phyloP scores from a whole-genome alignment of 2,888 invertebrate species.

The Phoenoteleia sp. region DNA sequence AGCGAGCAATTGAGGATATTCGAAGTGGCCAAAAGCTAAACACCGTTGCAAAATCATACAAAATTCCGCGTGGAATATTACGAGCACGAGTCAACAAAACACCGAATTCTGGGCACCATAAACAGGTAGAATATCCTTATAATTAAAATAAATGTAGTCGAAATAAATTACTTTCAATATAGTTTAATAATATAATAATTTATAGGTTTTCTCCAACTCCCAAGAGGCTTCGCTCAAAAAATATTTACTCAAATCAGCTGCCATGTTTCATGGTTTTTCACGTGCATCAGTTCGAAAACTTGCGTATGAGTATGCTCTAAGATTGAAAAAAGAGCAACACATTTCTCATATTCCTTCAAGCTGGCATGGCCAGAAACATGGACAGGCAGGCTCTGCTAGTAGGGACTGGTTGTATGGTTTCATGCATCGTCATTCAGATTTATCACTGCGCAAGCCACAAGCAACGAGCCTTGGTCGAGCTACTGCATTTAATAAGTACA shows the following conservation, averaged over 20 bases:
- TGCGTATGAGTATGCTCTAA: conserved; percentile 66
- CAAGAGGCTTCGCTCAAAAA: conserved; percentile 19
- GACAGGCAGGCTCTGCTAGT: conserved; percentile 48
- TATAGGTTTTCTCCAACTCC: conserved; percentile 35
- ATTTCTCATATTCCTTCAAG: conserved; percentile 32
- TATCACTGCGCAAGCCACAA: conserved; percentile 67
- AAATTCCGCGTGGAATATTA: neutral
- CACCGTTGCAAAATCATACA: neutral
- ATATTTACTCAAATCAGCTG: conserved; percentile 42
- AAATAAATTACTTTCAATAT: too few species aligned
- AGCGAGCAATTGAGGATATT: conserved; percentile 16
- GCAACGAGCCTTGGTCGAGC: conserved; percentile 72
- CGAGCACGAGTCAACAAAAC: conserved; percentile 9
- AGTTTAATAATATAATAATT: too few species aligned
- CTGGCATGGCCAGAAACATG: conserved; percentile 52
- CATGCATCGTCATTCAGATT: conserved; percentile 33
- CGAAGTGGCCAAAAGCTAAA: neutral
- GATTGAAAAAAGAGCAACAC: conserved; percentile 48
- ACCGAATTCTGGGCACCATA: neutral
- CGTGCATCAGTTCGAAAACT: conserved; percentile 36
- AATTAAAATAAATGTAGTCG: too few species aligned
- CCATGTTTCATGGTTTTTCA: conserved; percentile 44
- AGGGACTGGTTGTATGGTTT: conserved; percentile 69
- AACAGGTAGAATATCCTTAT: too few species aligned
- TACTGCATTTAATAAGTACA: conserved; percentile 65